These are phyloP conservation scores for Muscicapa striata DNA, from an alignment of 2,797 vertebrate species.

Conservation along the genomic window DNA sequence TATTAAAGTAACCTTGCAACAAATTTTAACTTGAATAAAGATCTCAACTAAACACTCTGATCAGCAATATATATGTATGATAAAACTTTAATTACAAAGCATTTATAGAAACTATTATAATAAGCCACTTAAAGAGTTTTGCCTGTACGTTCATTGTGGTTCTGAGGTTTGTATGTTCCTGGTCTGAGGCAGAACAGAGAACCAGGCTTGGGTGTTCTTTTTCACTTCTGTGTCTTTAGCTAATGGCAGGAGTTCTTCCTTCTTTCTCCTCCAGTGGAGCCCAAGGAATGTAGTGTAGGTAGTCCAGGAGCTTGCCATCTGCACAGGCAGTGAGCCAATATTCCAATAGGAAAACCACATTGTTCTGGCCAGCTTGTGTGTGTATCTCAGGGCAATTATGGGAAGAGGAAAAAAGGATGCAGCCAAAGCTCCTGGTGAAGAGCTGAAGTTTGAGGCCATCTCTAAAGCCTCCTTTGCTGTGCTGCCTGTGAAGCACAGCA, in stretches of 20 bases:
- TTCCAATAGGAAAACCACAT: not conserved
- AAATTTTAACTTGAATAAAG: constrained; percentile 29
- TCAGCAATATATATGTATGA: constrained; percentile 25
- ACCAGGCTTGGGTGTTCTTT: not conserved
- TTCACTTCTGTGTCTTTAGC: not conserved
- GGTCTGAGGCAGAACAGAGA: not conserved
- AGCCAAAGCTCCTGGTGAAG: not conserved
- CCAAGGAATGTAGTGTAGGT: not conserved
- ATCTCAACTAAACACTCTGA: constrained; percentile 33
- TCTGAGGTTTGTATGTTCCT: not conserved
- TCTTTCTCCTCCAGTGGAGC: not conserved
- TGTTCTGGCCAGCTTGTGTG: not conserved
- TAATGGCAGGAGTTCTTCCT: constrained; percentile 1
- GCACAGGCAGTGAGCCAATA: not conserved
- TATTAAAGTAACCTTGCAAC: constrained; percentile 36
- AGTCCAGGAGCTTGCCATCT: not conserved
- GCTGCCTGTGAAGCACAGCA: not conserved
- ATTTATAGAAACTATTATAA: constrained; percentile 28
- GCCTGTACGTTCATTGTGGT: not conserved
- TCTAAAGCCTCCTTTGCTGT: not conserved
- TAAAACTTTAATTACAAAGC: constrained; percentile 63
- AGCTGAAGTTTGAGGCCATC: not conserved
- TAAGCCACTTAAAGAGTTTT: not conserved
- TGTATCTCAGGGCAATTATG: not conserved
- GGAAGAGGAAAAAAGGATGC: not conserved